Evolutionary conservation across 2,113 vertebrate species (phyloP), one percentile per base, ranked within the genome.

Genomic region (Rhinolophus sinicus): DNA sequence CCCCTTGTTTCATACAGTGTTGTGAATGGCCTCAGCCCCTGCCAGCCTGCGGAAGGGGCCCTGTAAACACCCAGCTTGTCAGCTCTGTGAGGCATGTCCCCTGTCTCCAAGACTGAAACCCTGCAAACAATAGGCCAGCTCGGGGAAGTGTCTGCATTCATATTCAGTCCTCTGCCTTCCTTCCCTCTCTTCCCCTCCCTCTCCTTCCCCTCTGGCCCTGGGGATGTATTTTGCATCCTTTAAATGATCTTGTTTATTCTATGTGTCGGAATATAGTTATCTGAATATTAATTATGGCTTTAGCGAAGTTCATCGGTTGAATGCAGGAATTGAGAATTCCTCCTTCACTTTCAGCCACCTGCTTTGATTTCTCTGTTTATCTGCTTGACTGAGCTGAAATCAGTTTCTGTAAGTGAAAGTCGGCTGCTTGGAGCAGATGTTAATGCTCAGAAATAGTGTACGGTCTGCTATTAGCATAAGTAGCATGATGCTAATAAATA

Each of bases 371-470:
- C 98, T 98, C 98, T 98, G 98, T 99, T 99, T 99, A 99, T 99
- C 98, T 99, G 99, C 99, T 99, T 99, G 98, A 98, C 98, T 98
- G 99, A 98, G 98, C 98, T 98, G 99, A 99, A 99, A 99, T 99
- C 98, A 98, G 98, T 98, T 98, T 98, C 98, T 98, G 97, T 98
- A 99, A 99, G 98, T 99, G 98, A 98, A 98, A 99, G 98, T 98
- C 98, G 98, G 98, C 98, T 98, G 98, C 98, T 98, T 97, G 97
- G 97, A 99, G 98, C 99, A 99, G 98, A 99, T 99, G 98, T 99
- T 98, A 98, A 98, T 98, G 97, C 98, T 99, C 98, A 98, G 98
- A 99, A 98, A 98, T 98, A 98, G 98, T 99, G 98, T 98, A 98
- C 97, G 96, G 98, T 97, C 98, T 98, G 98, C 98, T 98, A 99